Percentiles rank a stretch among this genome's conserved stretches.
These are phyloP conservation scores for Himalopsyche kuldschensis DNA, from an alignment of 2,888 invertebrate genomes.

Conservation along the genomic window DNA sequence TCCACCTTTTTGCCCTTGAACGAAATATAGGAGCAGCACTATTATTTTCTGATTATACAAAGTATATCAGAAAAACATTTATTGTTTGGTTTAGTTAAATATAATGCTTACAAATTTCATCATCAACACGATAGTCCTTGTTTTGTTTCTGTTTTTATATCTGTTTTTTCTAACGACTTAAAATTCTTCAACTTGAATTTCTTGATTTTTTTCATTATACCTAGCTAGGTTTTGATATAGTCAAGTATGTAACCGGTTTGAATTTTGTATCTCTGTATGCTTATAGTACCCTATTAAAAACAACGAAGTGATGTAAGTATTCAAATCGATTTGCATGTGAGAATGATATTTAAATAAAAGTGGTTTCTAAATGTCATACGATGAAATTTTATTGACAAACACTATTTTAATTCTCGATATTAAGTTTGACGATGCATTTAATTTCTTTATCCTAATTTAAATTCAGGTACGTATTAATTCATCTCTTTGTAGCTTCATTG, in stretches of 20 bases:
- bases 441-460: no score
- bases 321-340: neutral
- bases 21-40: neutral
- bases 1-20: neutral
- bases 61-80: no score
- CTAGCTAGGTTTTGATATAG: neutral
- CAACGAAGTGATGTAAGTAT: neutral
- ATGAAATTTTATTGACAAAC: neutral
- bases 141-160: no score
- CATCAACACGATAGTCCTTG: no score
- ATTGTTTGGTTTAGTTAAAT: no score
- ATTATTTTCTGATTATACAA: no score
- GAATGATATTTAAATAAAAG: neutral
- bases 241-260: neutral
- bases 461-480: no score
- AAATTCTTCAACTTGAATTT: neutral
- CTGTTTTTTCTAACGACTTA: no score
- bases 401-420: neutral
- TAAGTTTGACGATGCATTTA: no score
- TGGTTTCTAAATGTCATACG: neutral
- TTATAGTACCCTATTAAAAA: neutral
- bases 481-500: no score
- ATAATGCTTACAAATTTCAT: no score
- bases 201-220: neutral
- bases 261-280: neutral